phyloP scores from a whole-genome alignment of 2,797 vertebrate genomes.

The Gymnocypris eckloni region DNA sequence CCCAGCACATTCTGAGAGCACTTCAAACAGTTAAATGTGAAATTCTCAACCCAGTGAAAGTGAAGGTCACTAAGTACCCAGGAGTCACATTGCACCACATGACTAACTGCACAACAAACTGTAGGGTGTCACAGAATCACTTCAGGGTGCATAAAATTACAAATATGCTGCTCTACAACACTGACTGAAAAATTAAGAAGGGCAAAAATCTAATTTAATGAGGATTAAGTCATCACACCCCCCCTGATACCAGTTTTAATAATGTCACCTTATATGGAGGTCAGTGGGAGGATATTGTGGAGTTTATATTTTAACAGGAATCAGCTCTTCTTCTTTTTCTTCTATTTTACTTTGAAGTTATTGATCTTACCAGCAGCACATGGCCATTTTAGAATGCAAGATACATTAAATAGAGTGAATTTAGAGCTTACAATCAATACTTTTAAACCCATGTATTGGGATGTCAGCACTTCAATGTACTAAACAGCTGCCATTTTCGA shows the following conservation, averaged over 20 bases:
- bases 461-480: constrained; percentile 55
- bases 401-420: constrained; percentile 50
- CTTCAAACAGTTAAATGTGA: constrained; percentile 58
- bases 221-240: constrained; percentile 46
- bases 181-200: constrained; percentile 52
- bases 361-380: constrained; percentile 54
- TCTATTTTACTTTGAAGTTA: constrained; percentile 53
- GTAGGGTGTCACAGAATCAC: constrained; percentile 53
- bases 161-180: constrained; percentile 51
- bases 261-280: constrained; percentile 57
- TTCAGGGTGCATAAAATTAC: constrained; percentile 58
- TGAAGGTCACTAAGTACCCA: constrained; percentile 57
- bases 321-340: constrained; percentile 25
- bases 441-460: constrained; percentile 60
- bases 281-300: constrained; percentile 63
- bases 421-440: constrained; percentile 60
- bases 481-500: constrained; percentile 65
- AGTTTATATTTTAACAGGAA: constrained; percentile 61
- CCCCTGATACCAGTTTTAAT: constrained; percentile 52
- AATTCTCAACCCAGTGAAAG: constrained; percentile 50
- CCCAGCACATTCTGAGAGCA: constrained; percentile 49
- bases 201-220: constrained; percentile 57
- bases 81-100: constrained; percentile 57
- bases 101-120: constrained; percentile 60
- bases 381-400: constrained; percentile 46